Evolutionary conservation across 2,113 vertebrate genomes (phyloP), one percentile per base, ranked within the genome.

Genomic region (Eretmochelys imbricata): DNA sequence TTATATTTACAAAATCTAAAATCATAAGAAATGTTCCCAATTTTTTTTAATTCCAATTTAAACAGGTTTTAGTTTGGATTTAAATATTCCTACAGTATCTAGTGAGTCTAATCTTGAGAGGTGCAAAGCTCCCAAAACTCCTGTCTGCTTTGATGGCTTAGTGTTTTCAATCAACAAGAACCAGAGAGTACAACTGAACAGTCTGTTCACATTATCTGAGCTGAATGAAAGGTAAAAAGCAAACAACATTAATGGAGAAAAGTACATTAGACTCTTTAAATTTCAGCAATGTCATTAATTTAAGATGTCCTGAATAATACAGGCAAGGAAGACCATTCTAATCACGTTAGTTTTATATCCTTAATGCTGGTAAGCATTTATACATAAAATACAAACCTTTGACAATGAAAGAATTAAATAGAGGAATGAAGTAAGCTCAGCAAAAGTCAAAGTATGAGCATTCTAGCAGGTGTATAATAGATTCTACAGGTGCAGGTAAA

Each of bases 1-100:
- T 62, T 31, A 78, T 35, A 59, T 89, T 95, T 93, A 80, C 38
- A 81, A 85, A 94, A 80, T 35, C 90, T 84, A 92, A 91, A 48
- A 88, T 69, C 79, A 59, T 13, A 59, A 35, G 48, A 93, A 91
- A 82, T 22, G 1, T 54, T 4, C 7, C 29, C n/a, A 65, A 27
- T 80, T 7, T 81, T 72, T 89, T 89, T 89, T 54, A 88, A 91
- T 91, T 94, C n/a, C 62, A 92, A 91, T 75, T 54, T 42, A 11
- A 88, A 76, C 19, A 85, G 65, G 20, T 59, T 84, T 90, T 93
- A 4, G 12, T 65, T 82, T 48, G 3, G 6, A 10, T 11, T 80
- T 24, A 85, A 94, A 11, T 85, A 69, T 84, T 35, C 78, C 19
- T 12, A 35, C 3, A 27, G 20, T 54, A 38, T 49, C 48, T 38